A percentile compares a stretch with the other conserved stretches of the same genome.
phyloP scores from a whole-genome alignment of 1,140 invertebrate species.

The Drosophila baimaii region DNA sequence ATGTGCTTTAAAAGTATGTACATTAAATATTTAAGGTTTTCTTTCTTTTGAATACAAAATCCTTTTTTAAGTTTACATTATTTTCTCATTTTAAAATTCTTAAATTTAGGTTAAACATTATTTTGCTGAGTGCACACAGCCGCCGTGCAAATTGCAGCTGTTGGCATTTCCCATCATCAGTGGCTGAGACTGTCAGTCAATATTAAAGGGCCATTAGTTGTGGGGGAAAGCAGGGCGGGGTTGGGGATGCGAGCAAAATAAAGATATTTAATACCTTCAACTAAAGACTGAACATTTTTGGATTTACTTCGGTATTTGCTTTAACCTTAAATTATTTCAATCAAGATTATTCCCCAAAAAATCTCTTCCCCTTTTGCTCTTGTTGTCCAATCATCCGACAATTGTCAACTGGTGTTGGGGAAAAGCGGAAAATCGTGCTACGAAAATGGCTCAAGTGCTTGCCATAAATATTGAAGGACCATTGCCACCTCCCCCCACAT shows the following conservation, averaged over 20 bases:
- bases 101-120: accelerated
- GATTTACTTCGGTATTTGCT: background rate
- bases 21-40: no score
- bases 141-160: slow-evolving; percentile 61
- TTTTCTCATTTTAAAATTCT: background rate
- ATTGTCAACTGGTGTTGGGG: slow-evolving; percentile 31
- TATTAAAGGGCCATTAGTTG: slow-evolving; percentile 68
- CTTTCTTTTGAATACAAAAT: no score
- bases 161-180: slow-evolving; percentile 56
- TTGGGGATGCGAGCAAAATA: no score
- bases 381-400: slow-evolving; percentile 11
- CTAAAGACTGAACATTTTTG: background rate
- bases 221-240: no score
- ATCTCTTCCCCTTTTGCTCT: no score
- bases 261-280: no score
- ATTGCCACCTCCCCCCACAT: background rate
- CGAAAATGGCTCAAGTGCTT: slow-evolving; percentile 48
- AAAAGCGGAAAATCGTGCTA: slow-evolving; percentile 20
- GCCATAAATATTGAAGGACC: slow-evolving; percentile 49
- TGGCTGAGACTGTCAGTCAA: slow-evolving; percentile 47
- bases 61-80: background rate
- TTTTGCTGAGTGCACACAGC: slow-evolving; percentile 1
- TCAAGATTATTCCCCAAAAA: background rate
- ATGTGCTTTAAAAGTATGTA: no score
- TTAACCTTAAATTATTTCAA: background rate